Conservation (phyloP, 1,140 invertebrate species). For the Oryctes rhinoceros region DNA sequence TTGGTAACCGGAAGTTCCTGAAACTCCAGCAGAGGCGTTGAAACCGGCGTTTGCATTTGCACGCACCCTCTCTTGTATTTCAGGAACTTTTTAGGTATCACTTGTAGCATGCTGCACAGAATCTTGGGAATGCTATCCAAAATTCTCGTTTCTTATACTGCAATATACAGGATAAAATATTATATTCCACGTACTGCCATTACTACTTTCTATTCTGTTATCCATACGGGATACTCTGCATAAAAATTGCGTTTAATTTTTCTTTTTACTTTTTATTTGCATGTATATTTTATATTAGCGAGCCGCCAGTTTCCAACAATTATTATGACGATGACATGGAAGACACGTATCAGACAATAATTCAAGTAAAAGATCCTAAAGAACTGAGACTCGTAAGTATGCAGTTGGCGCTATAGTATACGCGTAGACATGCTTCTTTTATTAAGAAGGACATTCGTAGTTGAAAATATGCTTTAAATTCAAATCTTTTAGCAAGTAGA, state of each 20-base stretch:
- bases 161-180: too few relatives aligned
- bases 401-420: not conserved
- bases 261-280: constrained; percentile 25
- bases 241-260: not conserved
- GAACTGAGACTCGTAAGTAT: constrained; percentile 26
- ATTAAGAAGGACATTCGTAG: not conserved
- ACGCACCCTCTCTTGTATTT: too few relatives aligned
- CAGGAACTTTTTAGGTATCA: too few relatives aligned
- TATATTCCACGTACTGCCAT: too few relatives aligned
- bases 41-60: too few relatives aligned
- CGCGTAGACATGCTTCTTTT: not conserved
- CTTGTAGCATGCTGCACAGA: too few relatives aligned
- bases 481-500: constrained; percentile 25
- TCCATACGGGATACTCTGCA: too few relatives aligned
- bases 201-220: too few relatives aligned
- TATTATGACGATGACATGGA: constrained; percentile 59
- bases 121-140: too few relatives aligned
- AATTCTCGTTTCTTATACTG: too few relatives aligned
- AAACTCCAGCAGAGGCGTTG: too few relatives aligned
- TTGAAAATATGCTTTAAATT: not conserved
- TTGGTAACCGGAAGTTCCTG: too few relatives aligned
- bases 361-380: constrained; percentile 11
- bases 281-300: constrained; percentile 43
- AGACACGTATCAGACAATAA: constrained; percentile 58
- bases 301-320: constrained; percentile 26